Percentiles rank a stretch among this genome's conserved stretches.
These are phyloP conservation scores for Apotomis turbidana DNA, from an alignment of 2,888 invertebrate genomes.

Conservation along the genomic window DNA sequence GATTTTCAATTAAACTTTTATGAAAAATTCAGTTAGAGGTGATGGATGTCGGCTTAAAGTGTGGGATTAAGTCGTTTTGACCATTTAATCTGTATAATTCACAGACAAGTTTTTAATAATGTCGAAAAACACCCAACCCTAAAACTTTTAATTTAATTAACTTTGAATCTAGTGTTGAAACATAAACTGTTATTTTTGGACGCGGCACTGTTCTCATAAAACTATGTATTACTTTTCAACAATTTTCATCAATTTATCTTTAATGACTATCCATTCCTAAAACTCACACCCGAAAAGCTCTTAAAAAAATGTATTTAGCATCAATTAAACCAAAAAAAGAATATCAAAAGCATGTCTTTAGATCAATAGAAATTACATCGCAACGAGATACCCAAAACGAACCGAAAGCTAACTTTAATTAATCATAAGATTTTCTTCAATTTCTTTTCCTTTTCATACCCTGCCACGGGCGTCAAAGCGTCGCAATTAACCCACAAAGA, in stretches of 20 bases:
- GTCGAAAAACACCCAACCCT: no score
- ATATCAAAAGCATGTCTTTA: conserved; percentile 4
- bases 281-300: neutral
- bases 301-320: neutral
- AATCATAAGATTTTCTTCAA: conserved; percentile 19
- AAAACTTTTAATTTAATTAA: no score
- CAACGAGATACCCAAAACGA: conserved; percentile 1
- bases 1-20: conserved; percentile 34
- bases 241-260: no score
- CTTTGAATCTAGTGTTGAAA: no score
- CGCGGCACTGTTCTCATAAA: no score
- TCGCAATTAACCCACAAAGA: conserved; percentile 77
- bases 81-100: neutral
- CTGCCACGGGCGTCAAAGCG: conserved; percentile 61
- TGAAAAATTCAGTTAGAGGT: conserved; percentile 10
- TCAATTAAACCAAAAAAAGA: conserved; percentile 12
- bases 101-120: no score
- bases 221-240: no score
- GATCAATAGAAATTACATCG: conserved; percentile 19
- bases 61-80: neutral
- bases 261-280: no score
- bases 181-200: no score
- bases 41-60: conserved; percentile 2
- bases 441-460: conserved; percentile 22
- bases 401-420: conserved; percentile 27